phyloP scores from a whole-genome alignment of 2,113 vertebrate species.

The Nothocercus nigrocapillus region DNA sequence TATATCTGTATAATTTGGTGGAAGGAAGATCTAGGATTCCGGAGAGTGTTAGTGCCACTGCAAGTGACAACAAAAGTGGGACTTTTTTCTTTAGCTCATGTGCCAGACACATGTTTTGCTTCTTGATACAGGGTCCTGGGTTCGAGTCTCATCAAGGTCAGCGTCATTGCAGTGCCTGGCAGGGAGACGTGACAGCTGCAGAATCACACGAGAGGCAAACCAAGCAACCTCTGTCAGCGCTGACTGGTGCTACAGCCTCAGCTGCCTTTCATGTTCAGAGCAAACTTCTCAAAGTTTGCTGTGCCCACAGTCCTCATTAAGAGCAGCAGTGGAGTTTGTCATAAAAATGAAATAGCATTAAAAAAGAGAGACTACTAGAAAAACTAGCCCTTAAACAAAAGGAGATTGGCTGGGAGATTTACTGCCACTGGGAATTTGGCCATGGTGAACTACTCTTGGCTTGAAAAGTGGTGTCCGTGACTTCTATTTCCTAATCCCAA shows the following conservation, averaged over 20 bases:
- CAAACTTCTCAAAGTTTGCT: neutral
- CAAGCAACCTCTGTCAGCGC: neutral
- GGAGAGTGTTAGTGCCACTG: conserved; percentile 21
- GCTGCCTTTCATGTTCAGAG: neutral
- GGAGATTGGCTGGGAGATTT: accelerated
- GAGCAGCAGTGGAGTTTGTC: neutral
- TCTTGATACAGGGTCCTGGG: conserved; percentile 23
- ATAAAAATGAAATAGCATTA: neutral
- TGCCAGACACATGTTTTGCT: neutral
- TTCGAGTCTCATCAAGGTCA: conserved; percentile 1
- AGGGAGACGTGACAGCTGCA: conserved; percentile 28
- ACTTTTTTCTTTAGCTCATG: conserved; percentile 1
- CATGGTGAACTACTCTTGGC: neutral
- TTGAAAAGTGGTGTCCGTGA: neutral
- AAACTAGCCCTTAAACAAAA: neutral
- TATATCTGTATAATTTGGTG: neutral
- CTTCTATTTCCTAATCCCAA: neutral
- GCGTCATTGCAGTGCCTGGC: neutral
- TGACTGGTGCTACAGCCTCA: accelerated
- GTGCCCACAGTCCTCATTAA: neutral
- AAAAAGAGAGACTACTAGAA: neutral
- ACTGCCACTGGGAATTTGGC: neutral
- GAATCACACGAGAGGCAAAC: accelerated
- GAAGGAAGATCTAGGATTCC: neutral
- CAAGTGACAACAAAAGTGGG: neutral